A percentile compares a stretch with the other conserved stretches of the same genome.
Evolutionary conservation across 2,888 invertebrate genomes (phyloP).

Genomic region (Volucella zonaria): DNA sequence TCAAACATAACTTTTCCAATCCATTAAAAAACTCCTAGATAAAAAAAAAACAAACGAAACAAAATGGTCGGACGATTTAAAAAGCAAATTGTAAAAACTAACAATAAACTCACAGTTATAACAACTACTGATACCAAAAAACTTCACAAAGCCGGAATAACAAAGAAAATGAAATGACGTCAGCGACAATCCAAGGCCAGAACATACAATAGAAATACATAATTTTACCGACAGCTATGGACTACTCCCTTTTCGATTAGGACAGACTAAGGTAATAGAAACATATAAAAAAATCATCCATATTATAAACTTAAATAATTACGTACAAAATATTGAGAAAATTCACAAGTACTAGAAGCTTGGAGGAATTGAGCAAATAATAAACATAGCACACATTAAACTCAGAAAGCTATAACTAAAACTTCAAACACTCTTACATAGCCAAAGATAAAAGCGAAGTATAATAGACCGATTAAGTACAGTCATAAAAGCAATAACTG

Average conservation of each 20-base stretch:
- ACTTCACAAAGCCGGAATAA: slow-evolving; percentile 20
- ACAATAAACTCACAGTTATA: slow-evolving; percentile 13
- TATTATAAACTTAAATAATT: slow-evolving; percentile 21
- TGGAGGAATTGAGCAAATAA: not conserved
- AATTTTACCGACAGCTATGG: slow-evolving; percentile 35
- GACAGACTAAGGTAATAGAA: slow-evolving; percentile 19
- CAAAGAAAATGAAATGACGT: slow-evolving; percentile 4
- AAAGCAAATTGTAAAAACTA: not conserved
- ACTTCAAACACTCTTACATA: slow-evolving; percentile 22
- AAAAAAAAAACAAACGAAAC: slow-evolving; percentile 15
- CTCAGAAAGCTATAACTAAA: slow-evolving; percentile 15
- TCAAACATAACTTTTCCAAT: slow-evolving; percentile 10
- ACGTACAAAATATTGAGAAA: slow-evolving; percentile 41
- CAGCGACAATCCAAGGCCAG: slow-evolving; percentile 14
- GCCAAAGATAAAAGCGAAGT: slow-evolving; percentile 30
- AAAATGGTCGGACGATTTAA: too few relatives aligned
- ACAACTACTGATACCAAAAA: slow-evolving; percentile 19
- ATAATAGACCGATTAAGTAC: slow-evolving; percentile 30
- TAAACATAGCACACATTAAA: slow-evolving; percentile 30
- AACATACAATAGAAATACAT: slow-evolving; percentile 43
- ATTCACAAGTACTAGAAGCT: slow-evolving; percentile 27
- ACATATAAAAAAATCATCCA: slow-evolving; percentile 13
- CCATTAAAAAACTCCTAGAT: slow-evolving; percentile 13
- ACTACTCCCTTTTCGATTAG: slow-evolving; percentile 37
- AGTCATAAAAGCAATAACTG: slow-evolving; percentile 39